Percentiles rank a stretch among this genome's conserved stretches.
phyloP scores from a whole-genome alignment of 2,797 vertebrate genomes.

The Cottoperca gobio region DNA sequence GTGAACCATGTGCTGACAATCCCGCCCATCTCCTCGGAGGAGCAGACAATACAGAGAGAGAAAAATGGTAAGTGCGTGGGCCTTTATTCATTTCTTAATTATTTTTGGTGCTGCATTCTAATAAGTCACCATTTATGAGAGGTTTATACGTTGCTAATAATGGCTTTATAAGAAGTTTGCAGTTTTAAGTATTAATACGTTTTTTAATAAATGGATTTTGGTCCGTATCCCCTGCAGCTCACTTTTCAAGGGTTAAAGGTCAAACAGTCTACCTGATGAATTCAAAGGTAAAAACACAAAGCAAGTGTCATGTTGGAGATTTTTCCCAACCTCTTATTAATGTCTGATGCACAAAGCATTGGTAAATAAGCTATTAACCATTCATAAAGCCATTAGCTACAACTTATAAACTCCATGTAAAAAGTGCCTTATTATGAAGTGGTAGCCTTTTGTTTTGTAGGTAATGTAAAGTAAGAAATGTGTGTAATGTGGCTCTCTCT shows the following conservation, averaged over 20 bases:
- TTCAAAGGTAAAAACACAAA: neutral
- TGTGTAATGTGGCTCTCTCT: slow-evolving; percentile 31
- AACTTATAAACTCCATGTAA: neutral
- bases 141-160: neutral
- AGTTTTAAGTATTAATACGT: neutral
- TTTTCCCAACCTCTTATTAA: neutral
- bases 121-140: neutral
- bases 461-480: neutral
- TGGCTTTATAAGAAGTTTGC: neutral
- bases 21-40: slow-evolving; percentile 44
- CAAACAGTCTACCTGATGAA: neutral
- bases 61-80: slow-evolving; percentile 72
- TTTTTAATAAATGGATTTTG: neutral
- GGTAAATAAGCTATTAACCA: neutral
- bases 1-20: slow-evolving; percentile 21
- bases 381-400: neutral
- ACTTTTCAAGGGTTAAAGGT: neutral
- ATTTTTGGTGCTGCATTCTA: neutral
- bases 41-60: slow-evolving; percentile 46
- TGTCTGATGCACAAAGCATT: neutral
- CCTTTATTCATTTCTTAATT: neutral
- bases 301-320: neutral
- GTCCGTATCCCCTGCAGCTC: neutral
- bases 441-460: neutral
- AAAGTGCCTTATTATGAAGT: neutral